phyloP scores from a whole-genome alignment of 2,113 vertebrate genomes.

The Neofelis nebulosa region DNA sequence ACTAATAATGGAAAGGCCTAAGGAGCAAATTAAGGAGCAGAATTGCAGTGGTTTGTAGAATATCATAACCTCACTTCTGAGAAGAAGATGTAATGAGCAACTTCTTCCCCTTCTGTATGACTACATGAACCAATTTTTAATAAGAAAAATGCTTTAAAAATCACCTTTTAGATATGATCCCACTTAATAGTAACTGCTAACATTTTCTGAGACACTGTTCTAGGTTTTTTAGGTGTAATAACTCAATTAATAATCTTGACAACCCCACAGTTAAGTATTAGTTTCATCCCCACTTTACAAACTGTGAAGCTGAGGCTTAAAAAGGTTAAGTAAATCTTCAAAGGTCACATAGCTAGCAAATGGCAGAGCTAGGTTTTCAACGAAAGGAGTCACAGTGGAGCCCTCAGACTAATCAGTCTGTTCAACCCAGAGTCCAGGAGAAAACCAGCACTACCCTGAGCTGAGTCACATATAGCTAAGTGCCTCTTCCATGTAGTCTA shows the following conservation, averaged over 20 bases:
- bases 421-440: not conserved
- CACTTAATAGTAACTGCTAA: not conserved
- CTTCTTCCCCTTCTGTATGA: not conserved
- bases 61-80: not conserved
- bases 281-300: not conserved
- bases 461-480: not conserved
- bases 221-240: not conserved
- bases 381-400: not conserved
- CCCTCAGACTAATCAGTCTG: not conserved
- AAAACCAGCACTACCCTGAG: not conserved
- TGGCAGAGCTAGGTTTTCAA: not conserved
- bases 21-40: not conserved
- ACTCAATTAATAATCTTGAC: not conserved
- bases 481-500: rapidly evolving
- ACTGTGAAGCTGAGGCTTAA: not conserved
- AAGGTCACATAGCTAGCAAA: not conserved
- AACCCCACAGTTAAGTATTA: not conserved
- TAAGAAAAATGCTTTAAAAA: slow-evolving; percentile 21
- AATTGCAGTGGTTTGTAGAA: not conserved
- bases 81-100: not conserved
- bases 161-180: not conserved
- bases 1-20: not conserved
- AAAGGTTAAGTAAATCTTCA: not conserved
- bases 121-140: not conserved
- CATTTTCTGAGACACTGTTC: not conserved